A percentile compares a stretch with the other conserved stretches of the same genome.
These are phyloP conservation scores for Sanderia malayensis DNA, from an alignment of 30 jellyfish, hydroid and myxozoan species.

Conservation along the genomic window DNA sequence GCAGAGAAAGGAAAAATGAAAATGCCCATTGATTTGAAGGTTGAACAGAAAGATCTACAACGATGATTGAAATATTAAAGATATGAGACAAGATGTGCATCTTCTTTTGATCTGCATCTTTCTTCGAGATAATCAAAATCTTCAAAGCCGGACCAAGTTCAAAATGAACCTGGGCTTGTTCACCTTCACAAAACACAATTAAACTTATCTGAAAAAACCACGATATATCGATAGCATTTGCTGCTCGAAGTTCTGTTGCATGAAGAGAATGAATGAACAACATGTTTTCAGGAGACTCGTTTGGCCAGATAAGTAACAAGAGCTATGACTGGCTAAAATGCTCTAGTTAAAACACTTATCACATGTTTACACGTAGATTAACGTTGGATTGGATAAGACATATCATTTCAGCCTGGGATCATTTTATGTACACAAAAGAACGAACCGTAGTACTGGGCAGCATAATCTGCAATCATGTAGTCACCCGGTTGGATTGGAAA, in stretches of 20 bases:
- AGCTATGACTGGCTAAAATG: not conserved
- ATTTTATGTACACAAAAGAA: not conserved
- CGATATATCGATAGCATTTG: not conserved
- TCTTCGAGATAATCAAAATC: not conserved
- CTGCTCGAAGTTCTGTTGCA: not conserved
- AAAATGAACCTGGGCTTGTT: not conserved
- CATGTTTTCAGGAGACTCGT: not conserved
- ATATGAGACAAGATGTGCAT: too few species aligned
- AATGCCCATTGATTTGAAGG: too few species aligned
- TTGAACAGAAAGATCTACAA: too few species aligned
- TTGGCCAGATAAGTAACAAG: not conserved
- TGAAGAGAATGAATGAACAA: not conserved
- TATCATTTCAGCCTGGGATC: not conserved
- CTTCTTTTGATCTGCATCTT: too few species aligned
- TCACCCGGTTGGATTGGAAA: constrained; percentile 2
- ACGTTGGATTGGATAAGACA: not conserved
- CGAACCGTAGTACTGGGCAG: not conserved
- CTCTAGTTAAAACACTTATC: too few species aligned
- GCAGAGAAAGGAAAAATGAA: too few species aligned
- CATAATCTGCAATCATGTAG: not conserved
- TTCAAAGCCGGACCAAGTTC: not conserved
- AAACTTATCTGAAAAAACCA: not conserved
- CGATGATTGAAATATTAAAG: too few species aligned
- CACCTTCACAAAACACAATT: not conserved
- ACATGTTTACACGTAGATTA: not conserved